Evolutionary conservation across 2,797 vertebrate genomes (phyloP).

Genomic region (Ceyx erithaca): DNA sequence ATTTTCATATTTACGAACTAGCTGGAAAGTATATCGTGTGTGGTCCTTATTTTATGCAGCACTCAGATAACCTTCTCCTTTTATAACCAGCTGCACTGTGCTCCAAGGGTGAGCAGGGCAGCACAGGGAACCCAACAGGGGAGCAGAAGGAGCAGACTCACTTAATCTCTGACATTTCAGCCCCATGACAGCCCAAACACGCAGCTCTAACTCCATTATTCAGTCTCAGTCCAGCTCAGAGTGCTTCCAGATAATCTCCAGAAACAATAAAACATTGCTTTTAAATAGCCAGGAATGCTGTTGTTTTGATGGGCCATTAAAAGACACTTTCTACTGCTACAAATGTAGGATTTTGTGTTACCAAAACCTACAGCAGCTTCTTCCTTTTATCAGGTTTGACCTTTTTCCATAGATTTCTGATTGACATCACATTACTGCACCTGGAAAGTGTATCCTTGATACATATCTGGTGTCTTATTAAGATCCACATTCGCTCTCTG

Average conservation of each 20-base stretch:
- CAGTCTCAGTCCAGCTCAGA: background rate
- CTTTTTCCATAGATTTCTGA: background rate
- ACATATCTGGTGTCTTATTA: background rate
- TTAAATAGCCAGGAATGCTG: background rate
- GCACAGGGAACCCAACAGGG: background rate
- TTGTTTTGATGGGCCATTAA: background rate
- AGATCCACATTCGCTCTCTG: background rate
- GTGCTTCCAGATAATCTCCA: background rate
- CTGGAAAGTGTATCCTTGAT: background rate
- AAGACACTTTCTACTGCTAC: background rate
- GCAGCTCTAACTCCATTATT: background rate
- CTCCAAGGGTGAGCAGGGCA: background rate
- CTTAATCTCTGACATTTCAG: background rate
- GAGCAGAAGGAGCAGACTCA: background rate
- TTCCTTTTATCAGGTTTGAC: background rate
- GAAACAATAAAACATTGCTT: background rate
- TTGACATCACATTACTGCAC: background rate
- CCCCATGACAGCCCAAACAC: background rate
- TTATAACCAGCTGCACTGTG: background rate
- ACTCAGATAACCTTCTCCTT: background rate
- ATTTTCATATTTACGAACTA: background rate
- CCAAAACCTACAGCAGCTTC: background rate
- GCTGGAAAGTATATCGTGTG: background rate
- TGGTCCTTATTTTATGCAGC: background rate
- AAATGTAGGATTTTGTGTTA: background rate